Evolutionary conservation across 2,888 invertebrate genomes (phyloP), one percentile per base, ranked within the genome.

Genomic region (Listrodromus nycthemerus): DNA sequence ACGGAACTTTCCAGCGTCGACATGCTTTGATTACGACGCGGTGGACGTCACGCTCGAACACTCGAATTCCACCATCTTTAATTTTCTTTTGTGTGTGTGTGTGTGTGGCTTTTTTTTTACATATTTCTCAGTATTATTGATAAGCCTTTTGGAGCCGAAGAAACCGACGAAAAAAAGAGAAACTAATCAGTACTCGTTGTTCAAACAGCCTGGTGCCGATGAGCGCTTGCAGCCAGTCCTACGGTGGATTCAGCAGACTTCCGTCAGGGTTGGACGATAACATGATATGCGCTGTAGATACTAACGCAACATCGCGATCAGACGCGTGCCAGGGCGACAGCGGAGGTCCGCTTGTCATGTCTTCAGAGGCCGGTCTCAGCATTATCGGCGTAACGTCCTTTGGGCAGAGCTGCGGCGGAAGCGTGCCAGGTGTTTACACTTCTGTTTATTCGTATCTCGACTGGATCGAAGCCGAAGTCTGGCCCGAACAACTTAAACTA

Each of bases 321-420:
- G 91, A 93, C 58, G 88, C 91, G 10, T 93, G 93, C 41, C 88
- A 86, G 5, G 93, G 92, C 1, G 92, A 92, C 71, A 92, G 92
- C 45, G 93, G 92, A 6, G 92, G 92, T 0, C 93, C 92, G 0
- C 76, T 93, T 6, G 48, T 92, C 4, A 85, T 91, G 85, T 33
- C 88, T 2, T 78, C 86, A 0, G 78, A 83, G 0, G 52, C 24
- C n/a, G 81, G 80, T 1, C 86, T 88, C 24, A 89, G 86, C 0
- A 81, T 93, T 0, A 61, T 92, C 19, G 93, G 92, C 21, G 80
- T 93, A 7, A 92, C 91, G 2, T 89, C 93, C 0, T 91, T 92
- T 8, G 93, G 93, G 0, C 88, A 89, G 73, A 78, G 67, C 50
- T 93, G 93, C 71, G 92, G 93, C 0, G 85, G 86, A 3, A 1